These are phyloP conservation scores for Xenopus laevis DNA, from an alignment of 2,113 vertebrate genomes.

Conservation along the genomic window DNA sequence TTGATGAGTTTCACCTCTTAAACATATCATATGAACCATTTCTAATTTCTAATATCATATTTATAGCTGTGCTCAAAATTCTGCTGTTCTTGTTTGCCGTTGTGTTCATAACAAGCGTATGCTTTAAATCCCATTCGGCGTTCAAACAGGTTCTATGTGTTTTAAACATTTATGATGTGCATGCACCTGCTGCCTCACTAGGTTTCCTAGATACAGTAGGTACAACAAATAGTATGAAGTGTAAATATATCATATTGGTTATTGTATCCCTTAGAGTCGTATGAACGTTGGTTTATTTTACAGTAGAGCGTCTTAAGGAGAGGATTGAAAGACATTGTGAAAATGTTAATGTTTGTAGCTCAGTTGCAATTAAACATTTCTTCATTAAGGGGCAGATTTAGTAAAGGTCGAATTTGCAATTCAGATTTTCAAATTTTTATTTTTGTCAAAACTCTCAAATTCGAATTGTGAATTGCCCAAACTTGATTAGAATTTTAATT, in stretches of 20 bases:
- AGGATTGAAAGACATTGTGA: background rate
- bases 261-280: background rate
- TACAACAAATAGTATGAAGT: background rate
- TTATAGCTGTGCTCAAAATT: too few species aligned
- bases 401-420: too few species aligned
- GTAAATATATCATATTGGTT: conserved; percentile 1
- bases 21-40: too few species aligned
- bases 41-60: too few species aligned
- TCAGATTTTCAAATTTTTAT: too few species aligned
- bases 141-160: background rate
- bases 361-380: background rate
- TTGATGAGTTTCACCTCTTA: too few species aligned
- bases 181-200: conserved; percentile 15
- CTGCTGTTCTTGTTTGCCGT: too few species aligned
- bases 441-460: too few species aligned
- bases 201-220: background rate
- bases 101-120: conserved; percentile 1
- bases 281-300: background rate
- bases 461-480: too few species aligned
- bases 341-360: background rate
- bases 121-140: conserved; percentile 1
- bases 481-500: too few species aligned
- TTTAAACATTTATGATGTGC: conserved; percentile 20
- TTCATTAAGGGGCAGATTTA: too few species aligned
- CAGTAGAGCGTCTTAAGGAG: background rate